Evolutionary conservation across 2,113 vertebrate species (phyloP).

Genomic region (Pagrus major): DNA sequence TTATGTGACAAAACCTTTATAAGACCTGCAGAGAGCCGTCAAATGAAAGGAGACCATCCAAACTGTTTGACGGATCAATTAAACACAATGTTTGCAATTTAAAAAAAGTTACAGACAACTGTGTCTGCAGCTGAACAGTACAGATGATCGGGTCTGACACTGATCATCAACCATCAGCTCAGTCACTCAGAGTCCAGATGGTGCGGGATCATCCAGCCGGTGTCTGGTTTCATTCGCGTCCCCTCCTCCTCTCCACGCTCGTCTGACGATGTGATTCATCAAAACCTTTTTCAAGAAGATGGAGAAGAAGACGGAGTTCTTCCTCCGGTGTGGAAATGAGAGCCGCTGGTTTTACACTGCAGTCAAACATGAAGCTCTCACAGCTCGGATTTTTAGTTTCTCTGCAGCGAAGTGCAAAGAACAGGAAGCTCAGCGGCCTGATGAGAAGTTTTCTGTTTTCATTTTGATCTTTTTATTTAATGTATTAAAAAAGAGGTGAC

Average conservation of each 20-base stretch:
- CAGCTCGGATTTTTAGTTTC: neutral
- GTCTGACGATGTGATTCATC: constrained; percentile 14
- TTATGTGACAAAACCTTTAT: no score
- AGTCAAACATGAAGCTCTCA: no score
- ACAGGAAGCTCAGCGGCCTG: neutral
- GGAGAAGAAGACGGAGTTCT: neutral
- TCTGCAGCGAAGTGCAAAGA: neutral
- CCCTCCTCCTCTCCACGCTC: neutral
- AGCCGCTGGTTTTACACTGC: accelerated
- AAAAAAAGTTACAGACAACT: no score
- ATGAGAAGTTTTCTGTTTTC: neutral
- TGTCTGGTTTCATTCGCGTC: neutral
- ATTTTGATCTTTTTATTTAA: neutral
- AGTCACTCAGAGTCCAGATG: constrained; percentile 9
- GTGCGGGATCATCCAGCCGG: constrained; percentile 16
- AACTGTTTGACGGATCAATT: no score
- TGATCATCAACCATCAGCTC: constrained; percentile 16
- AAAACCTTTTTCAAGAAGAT: neutral
- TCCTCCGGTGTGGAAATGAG: neutral
- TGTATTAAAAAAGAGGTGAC: neutral
- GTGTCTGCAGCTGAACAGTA: no score
- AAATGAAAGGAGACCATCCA: no score
- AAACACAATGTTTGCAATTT: no score
- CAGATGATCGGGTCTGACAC: constrained; percentile 3
- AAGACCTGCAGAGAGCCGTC: no score